These are phyloP conservation scores for Dromas ardeola DNA, from an alignment of 2,113 vertebrate species.

Conservation along the genomic window DNA sequence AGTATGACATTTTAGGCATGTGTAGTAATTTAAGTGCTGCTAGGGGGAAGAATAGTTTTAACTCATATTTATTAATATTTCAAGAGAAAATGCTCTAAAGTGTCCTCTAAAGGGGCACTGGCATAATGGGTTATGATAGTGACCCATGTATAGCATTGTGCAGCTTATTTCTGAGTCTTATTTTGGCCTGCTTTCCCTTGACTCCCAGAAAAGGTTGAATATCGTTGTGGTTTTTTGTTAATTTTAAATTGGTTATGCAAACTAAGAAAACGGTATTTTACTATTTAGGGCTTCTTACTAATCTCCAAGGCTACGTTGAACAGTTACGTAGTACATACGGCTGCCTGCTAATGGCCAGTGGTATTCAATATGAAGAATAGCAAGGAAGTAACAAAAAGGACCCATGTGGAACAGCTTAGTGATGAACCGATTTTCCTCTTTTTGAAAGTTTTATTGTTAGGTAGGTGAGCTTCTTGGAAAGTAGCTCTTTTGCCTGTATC, in stretches of 20 bases:
- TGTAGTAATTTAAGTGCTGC: not conserved
- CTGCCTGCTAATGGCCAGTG: not conserved
- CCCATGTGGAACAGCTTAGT: not conserved
- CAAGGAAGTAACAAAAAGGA: not conserved
- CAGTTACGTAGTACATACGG: not conserved
- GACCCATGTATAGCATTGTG: not conserved
- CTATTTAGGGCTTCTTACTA: not conserved
- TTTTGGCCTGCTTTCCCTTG: not conserved
- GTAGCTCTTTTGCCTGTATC: not conserved
- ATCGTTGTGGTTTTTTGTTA: not conserved
- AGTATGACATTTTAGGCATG: not conserved
- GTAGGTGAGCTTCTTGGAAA: not conserved
- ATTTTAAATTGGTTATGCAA: not conserved
- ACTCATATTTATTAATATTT: not conserved
- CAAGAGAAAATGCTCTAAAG: not conserved
- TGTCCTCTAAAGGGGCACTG: not conserved
- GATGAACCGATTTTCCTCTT: not conserved
- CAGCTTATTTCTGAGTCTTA: not conserved
- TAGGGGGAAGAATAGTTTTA: not conserved
- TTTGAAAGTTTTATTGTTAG: not conserved
- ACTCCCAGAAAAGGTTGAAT: not conserved
- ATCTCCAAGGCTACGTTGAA: not conserved
- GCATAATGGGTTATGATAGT: not conserved
- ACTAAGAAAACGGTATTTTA: not conserved
- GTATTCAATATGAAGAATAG: not conserved